Evolutionary conservation across 2,888 invertebrate species (phyloP), one percentile per base, ranked within the genome.

Genomic region (Electrophaes corylata): DNA sequence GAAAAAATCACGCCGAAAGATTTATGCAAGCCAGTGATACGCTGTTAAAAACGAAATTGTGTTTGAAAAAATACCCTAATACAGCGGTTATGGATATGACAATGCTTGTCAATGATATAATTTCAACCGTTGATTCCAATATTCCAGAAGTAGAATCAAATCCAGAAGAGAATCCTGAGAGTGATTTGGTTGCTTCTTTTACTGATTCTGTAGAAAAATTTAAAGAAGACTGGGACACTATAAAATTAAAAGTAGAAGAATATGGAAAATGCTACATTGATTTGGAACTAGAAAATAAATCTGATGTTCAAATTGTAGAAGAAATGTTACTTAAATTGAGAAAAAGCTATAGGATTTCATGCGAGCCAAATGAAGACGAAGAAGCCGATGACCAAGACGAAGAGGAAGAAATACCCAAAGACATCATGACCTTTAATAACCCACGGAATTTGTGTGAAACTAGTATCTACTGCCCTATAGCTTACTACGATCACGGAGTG

Each of bases 401-500:
- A 18, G 84, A 81, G 60, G 68, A 77, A 35, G 73, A 75, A 26
- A 52, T 35, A 1, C 49, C 70, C 29, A 80, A 80, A 67, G 78
- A 89, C 66, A 58, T 73, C 20, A 58, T 83, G 16, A 76, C 65
- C 2, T 76, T 75, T 60, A 90, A 88, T 64, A 75, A 82, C 49
- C 55, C 77, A 37, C 75, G 87, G 48, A 82, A 82, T 57, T 87
- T 93, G 52, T 93, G 95, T n/a, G 93, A 93, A 73, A 93, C 93
- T 1, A 84, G 83, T 61, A 69, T 86, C 66, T 95, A 92, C 69
- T 95, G 95, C 71, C 95, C 95, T 0, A 89, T 95, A 29, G 84
- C 93, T n/a, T 92, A 91, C 70, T 79, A 82, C 53, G 83, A 93
- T 37, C 73, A 93, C 65, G 84, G 88, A 39, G 83, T 94, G 8